Evolutionary conservation across 2,888 invertebrate genomes (phyloP).

Genomic region (Netelia melanura): DNA sequence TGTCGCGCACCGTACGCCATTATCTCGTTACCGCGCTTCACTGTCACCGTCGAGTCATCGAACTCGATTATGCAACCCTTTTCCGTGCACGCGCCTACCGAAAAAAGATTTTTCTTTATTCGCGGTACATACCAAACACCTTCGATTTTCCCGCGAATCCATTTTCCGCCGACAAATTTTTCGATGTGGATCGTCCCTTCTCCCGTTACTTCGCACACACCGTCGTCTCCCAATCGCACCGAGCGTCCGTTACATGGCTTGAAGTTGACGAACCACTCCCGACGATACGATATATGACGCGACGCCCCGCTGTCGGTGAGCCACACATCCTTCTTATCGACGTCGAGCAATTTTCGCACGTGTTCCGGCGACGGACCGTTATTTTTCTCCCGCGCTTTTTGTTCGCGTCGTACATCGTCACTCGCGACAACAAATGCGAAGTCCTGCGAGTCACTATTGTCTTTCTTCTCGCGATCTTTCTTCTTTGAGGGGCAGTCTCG

Average conservation of each 20-base stretch:
- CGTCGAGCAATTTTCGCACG: neutral
- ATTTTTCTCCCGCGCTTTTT: neutral
- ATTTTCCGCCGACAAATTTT: constrained; percentile 42
- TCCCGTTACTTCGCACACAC: constrained; percentile 41
- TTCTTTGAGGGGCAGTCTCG: constrained; percentile 7
- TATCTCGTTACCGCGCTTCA: neutral
- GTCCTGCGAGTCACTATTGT: neutral
- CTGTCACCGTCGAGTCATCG: neutral
- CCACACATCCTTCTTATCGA: constrained; percentile 29
- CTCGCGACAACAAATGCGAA: constrained; percentile 9
- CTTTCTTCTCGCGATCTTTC: neutral
- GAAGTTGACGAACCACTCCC: constrained; percentile 49
- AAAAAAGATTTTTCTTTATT: constrained; percentile 66
- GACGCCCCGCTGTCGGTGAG: constrained; percentile 52
- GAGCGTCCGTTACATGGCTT: constrained; percentile 37
- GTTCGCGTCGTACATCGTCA: neutral
- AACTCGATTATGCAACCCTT: constrained; percentile 34
- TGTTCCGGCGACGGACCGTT: constrained; percentile 1
- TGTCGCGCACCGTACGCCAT: constrained; percentile 38
- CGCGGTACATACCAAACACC: constrained; percentile 66
- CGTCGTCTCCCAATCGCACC: constrained; percentile 41
- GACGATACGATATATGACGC: neutral
- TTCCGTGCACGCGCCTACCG: constrained; percentile 54
- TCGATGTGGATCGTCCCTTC: constrained; percentile 41
- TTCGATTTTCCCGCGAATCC: constrained; percentile 34